Percentiles rank a stretch among this genome's conserved stretches.
These are phyloP conservation scores for Molossus alvarezi DNA, from an alignment of 2,797 vertebrate genomes.

Conservation along the genomic window DNA sequence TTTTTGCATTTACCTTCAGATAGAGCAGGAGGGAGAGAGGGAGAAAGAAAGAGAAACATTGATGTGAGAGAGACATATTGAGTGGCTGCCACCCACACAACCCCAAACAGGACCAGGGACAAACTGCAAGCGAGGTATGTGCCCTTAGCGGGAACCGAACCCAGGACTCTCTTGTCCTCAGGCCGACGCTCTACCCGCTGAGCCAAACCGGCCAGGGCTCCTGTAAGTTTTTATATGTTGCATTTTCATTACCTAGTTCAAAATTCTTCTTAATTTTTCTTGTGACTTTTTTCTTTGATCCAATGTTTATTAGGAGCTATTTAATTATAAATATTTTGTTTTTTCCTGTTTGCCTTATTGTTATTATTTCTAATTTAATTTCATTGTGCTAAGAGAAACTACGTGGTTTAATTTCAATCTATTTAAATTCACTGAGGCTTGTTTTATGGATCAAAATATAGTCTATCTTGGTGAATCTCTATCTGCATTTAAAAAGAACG, in stretches of 20 bases:
- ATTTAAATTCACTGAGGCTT: neutral
- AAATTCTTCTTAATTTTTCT: neutral
- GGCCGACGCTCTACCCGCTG: too few relatives aligned
- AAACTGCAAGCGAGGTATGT: too few relatives aligned
- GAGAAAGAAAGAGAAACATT: too few relatives aligned
- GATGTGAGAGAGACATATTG: too few relatives aligned
- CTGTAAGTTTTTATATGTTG: neutral
- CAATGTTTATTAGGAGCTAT: neutral
- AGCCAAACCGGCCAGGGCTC: too few relatives aligned
- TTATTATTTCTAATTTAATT: slow-evolving; percentile 33
- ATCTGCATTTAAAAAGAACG: neutral
- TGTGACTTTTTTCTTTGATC: neutral
- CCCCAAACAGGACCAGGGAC: too few relatives aligned
- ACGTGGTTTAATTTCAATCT: neutral
- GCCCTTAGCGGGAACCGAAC: too few relatives aligned
- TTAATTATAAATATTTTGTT: slow-evolving; percentile 15
- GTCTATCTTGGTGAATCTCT: neutral
- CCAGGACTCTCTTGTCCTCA: too few relatives aligned
- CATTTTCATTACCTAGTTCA: neutral
- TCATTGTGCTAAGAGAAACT: neutral
- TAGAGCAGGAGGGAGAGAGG: too few relatives aligned
- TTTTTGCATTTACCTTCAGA: too few relatives aligned
- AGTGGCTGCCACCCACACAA: too few relatives aligned
- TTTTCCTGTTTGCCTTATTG: neutral
- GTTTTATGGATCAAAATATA: neutral